Conservation (phyloP, 2,113 vertebrate species). For the Tricholaema leucomelas region DNA sequence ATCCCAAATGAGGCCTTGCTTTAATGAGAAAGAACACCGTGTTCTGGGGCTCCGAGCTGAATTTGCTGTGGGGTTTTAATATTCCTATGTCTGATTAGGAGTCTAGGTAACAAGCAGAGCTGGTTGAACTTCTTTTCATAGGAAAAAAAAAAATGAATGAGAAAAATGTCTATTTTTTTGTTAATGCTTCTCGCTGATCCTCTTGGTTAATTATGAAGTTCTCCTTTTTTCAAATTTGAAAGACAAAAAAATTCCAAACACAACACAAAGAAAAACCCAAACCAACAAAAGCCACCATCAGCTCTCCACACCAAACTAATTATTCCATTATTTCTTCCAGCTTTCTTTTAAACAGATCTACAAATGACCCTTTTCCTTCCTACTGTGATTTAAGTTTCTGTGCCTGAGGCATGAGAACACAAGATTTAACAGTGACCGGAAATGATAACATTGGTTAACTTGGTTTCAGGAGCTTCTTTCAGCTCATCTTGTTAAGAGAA, state of each 20-base stretch:
- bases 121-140: not conserved
- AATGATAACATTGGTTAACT: not conserved
- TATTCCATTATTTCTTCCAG: not conserved
- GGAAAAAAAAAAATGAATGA: not conserved
- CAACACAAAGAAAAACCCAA: no score
- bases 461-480: not conserved
- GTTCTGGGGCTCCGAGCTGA: not conserved
- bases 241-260: not conserved
- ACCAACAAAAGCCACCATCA: no score
- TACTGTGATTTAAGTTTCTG: not conserved
- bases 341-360: not conserved
- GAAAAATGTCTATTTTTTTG: not conserved
- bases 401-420: not conserved
- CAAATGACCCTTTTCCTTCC: not conserved
- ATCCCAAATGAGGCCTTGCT: not conserved
- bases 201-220: not conserved
- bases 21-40: not conserved
- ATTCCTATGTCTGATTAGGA: not conserved
- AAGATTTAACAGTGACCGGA: not conserved
- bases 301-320: not conserved
- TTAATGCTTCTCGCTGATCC: not conserved
- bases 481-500: not conserved
- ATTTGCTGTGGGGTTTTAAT: not conserved
- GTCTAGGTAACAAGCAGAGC: not conserved
- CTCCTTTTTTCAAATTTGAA: not conserved